Base-by-base conservation (phyloP, 53 echinoderm and acorn worm genomes). In the Echinometra lucunter region DNA sequence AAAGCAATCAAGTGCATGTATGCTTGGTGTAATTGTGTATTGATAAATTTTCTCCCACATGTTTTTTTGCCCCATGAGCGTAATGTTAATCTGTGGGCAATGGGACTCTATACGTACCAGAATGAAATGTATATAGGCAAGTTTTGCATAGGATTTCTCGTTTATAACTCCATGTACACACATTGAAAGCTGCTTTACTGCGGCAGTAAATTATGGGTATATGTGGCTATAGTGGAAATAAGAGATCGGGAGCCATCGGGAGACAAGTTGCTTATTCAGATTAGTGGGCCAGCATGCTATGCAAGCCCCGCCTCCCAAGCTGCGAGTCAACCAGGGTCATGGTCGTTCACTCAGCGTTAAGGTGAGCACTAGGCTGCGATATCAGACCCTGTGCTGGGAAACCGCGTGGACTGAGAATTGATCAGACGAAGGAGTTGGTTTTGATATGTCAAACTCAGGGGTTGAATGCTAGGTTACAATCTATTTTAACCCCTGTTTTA, bases 301-400 rank as follows among this genome's bases (percentile, higher is more conserved):
- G 72, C 45, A 92, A 58, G 92, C 92, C 34, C 70, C 92, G 74
- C 92, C 92, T 74, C 72, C 92, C 0, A 30, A 38, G 42, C 49
- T 35, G 56, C 57, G 74, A 80, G 93, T 78, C 93, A 81, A 40
- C 58, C 25, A 40, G 93, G 93, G 93, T 93, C 93, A 93, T 58
- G 93, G 93, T 81, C 93, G 93, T 93, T 93, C 93, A 93, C 93
- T 92, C 92, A 92, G 74, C 74, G 53, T 72, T 45, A 92, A 92
- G 92, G 27, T 69, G 28, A n/a, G 74, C 30, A 4, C 70, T 92
- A 92, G 92, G 72, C 74, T 92, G n/a, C 21, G 16, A 30, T 44
- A 23, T 72, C 92, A 74, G 92, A 45, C 92, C 49, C 49, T 72
- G 4, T 42, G 66, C 45, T 23, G 72, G 32, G 34, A 40, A 44